Percentiles rank a stretch among this genome's conserved stretches.
phyloP scores from a whole-genome alignment of 2,113 vertebrate genomes.

The Phyllostomus hastatus region DNA sequence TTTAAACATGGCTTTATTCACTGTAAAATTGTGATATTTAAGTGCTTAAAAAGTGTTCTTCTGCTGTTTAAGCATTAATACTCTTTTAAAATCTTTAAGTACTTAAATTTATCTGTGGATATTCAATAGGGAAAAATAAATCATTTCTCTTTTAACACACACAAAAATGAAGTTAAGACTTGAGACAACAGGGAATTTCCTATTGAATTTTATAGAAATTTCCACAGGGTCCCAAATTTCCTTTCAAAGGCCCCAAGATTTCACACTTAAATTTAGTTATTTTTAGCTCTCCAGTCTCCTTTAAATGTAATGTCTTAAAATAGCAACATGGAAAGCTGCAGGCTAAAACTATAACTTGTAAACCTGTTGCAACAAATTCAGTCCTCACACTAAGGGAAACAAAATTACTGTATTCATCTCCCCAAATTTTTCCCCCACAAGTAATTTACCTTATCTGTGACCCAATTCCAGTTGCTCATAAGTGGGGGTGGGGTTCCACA shows the following conservation, averaged over 20 bases:
- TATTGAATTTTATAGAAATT: conserved; percentile 18
- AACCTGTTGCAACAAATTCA: conserved; percentile 44
- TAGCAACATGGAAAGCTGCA: neutral
- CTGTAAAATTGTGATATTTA: neutral
- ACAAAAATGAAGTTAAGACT: neutral
- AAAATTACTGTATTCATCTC: conserved; percentile 39
- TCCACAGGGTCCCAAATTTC: neutral
- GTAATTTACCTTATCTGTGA: conserved; percentile 43
- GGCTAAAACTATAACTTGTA: conserved; percentile 3
- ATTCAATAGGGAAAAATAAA: neutral
- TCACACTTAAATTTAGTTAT: conserved; percentile 21
- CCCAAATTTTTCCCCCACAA: neutral
- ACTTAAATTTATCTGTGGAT: neutral
- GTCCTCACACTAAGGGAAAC: conserved; percentile 32
- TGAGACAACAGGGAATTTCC: neutral
- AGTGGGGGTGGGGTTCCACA: neutral
- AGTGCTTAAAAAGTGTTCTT: neutral
- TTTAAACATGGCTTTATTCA: neutral
- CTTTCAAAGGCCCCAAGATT: neutral
- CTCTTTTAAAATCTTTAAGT: neutral
- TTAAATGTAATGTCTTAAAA: conserved; percentile 48
- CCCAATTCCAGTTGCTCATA: conserved; percentile 9
- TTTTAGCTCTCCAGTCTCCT: conserved; percentile 25
- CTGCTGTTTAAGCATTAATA: neutral
- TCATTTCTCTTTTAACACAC: neutral